Percentiles rank a stretch among this genome's conserved stretches.
These are phyloP conservation scores for Drosophila pseudoobscura DNA, from an alignment of 1,140 invertebrate species.

Conservation along the genomic window DNA sequence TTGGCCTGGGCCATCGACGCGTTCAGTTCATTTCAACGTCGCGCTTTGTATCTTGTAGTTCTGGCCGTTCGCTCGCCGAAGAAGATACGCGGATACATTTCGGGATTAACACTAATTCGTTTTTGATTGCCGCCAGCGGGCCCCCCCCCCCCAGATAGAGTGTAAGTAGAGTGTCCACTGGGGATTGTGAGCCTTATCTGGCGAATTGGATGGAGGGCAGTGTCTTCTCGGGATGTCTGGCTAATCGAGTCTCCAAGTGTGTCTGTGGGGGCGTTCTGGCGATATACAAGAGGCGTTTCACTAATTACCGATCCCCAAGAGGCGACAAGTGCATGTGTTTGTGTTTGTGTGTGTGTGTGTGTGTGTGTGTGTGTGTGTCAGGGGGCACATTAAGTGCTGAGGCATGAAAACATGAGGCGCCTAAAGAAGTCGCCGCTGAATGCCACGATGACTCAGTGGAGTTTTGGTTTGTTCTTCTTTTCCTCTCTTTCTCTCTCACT, in stretches of 20 bases:
- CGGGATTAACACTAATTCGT: conserved; percentile 73
- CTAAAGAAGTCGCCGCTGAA: conserved; percentile 29
- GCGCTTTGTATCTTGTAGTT: conserved; percentile 67
- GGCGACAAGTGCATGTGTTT: conserved; percentile 15
- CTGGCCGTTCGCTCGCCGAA: conserved; percentile 17
- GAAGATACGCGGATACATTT: conserved; percentile 32
- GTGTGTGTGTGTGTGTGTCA: conserved; percentile 9
- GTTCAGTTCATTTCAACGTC: conserved; percentile 59
- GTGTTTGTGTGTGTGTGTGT: conserved; percentile 9
- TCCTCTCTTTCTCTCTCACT: not conserved
- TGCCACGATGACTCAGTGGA: conserved; percentile 57
- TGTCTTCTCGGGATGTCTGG: conserved; percentile 13
- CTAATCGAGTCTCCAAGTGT: conserved; percentile 16
- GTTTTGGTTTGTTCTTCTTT: not conserved
- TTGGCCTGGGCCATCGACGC: no score
- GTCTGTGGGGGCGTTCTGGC: conserved; percentile 53
- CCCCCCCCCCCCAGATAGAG: not conserved
- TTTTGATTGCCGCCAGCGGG: conserved; percentile 66
- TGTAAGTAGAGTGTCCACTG: conserved; percentile 61
- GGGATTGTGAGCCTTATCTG: conserved; percentile 14
- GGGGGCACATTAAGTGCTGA: not conserved
- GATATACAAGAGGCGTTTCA: conserved; percentile 59
- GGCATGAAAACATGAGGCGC: conserved; percentile 32
- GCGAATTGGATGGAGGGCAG: not conserved
- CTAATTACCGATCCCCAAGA: conserved; percentile 38